A percentile compares a stretch with the other conserved stretches of the same genome.
These are phyloP conservation scores for Ctenicera cuprea DNA, from an alignment of 2,888 invertebrate genomes.

Conservation along the genomic window DNA sequence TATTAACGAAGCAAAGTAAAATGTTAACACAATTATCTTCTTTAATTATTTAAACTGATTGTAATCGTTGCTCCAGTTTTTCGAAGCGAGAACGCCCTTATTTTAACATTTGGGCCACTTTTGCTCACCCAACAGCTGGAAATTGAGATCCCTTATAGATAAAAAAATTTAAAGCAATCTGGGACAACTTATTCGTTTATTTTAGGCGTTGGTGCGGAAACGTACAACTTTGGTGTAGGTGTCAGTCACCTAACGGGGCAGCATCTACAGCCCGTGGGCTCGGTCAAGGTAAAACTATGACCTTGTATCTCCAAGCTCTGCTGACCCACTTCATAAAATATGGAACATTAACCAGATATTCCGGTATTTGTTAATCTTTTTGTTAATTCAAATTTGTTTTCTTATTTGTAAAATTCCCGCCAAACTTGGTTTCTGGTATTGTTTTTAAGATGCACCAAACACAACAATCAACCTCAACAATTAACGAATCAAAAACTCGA, in stretches of 20 bases:
- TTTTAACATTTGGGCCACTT: background rate
- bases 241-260: slow-evolving; percentile 51
- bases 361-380: slow-evolving; percentile 28
- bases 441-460: too few species aligned
- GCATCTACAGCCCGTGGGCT: slow-evolving; percentile 38
- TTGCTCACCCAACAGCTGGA: background rate
- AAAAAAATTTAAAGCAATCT: background rate
- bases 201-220: background rate
- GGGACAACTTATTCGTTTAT: background rate
- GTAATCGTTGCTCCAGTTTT: slow-evolving; percentile 1
- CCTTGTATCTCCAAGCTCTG: slow-evolving; percentile 59
- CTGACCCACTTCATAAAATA: slow-evolving; percentile 57
- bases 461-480: too few species aligned
- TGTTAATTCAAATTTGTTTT: background rate
- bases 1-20: background rate
- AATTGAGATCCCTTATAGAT: background rate
- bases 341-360: slow-evolving; percentile 14
- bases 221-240: slow-evolving; percentile 38
- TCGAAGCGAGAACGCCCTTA: background rate
- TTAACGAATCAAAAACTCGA: too few species aligned
- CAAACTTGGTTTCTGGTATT: too few species aligned
- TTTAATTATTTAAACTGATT: slow-evolving; percentile 9
- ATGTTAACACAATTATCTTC: slow-evolving; percentile 15
- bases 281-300: slow-evolving; percentile 64
- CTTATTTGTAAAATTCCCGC: slow-evolving; percentile 9